Evolutionary conservation across 2,113 vertebrate genomes (phyloP), one percentile per base, ranked within the genome.

Genomic region (Neolamprologus variostigma): DNA sequence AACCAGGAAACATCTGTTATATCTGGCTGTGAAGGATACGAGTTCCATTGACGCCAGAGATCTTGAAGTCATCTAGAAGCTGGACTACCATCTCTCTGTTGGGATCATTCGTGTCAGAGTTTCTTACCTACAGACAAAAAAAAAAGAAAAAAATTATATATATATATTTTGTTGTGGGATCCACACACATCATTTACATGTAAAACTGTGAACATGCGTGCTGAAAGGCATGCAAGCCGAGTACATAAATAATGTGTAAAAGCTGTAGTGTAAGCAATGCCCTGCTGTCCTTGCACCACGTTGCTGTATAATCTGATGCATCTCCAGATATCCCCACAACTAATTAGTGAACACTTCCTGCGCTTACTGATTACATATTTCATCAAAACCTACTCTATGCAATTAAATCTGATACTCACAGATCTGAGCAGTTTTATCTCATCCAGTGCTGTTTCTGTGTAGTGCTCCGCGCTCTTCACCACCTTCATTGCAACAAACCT

Each of bases 401-500:
- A 66, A 55, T 45, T 0, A 63, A 23, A 53, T 59, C 8, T 16
- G 17, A 17, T 33, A 97, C 98, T 98, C 94, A 99, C 98, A 82
- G 98, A 98, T 96, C 97, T 97, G 16, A 99, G 96, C 90, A 99
- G 94, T 88, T 98, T 98, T 94, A 99, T 99, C 94, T 99, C 98
- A 95, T 99, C 99, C 91, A 99, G 94, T 2, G 99, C 99, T 0
- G 99, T 99, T 95, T 99, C 99, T 1, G 99, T 99, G 91, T 99
- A 99, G 91, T 99, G 98, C 92, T 99, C 99, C 2, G 99, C 99
- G 91, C 99, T 99, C 95, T 99, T 99, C 89, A 99, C 98, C 90
- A 99, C 99, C 94, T 99, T 99, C 98, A 99, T 99, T 16, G 99
- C 99, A 94, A 99, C 98, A 96, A 99, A 99, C 53, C 97, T 97